Evolutionary conservation across 2,113 vertebrate species (phyloP), one percentile per base, ranked within the genome.

Genomic region (Planiliza haematocheilus): DNA sequence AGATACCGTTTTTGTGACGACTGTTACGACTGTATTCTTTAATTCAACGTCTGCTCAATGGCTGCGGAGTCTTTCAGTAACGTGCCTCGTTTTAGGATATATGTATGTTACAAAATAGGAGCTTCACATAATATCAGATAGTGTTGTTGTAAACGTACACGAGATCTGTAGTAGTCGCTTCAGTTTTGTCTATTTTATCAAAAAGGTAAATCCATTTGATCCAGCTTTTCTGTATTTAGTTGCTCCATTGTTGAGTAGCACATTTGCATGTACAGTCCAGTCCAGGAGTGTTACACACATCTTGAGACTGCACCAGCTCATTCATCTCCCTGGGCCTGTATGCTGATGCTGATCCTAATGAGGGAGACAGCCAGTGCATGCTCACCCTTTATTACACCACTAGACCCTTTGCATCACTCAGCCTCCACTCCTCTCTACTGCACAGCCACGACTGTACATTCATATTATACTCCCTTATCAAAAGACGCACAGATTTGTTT

Each of bases 311-410:
- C 70, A 79, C 79, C 82, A 73, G 66, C 73, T 79, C 77, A 77
- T 84, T 87, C 62, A 81, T 83, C 80, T 74, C 65, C 18, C 69
- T 76, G 38, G 7, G 55, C 52, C 71, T 80, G 63, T 43, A n/a
- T 63, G 34, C 69, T 86, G 79, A 77, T 65, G 70, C 63, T 70
- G 57, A 41, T 86, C 59, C 65, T 86, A 89, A 86, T 87, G 78
- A 89, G 66, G 58, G 56, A 77, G 72, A 57, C 74, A 72, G 81
- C 56, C 51, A 72, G 64, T 63, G 68, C 76, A 73, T 68, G 61
- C 64, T 51, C 70, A 63, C 52, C 60, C 62, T 90, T 83, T 82
- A 83, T 84, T 83, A 88, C 65, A 75, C 49, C 64, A 61, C 50
- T 18, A 53, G 41, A 75, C 41, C 61, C 72, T 72, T 34, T 37